A percentile compares a stretch with the other conserved stretches of the same genome.
phyloP scores from a whole-genome alignment of 2,888 invertebrate species.

The Laspeyria flexula region DNA sequence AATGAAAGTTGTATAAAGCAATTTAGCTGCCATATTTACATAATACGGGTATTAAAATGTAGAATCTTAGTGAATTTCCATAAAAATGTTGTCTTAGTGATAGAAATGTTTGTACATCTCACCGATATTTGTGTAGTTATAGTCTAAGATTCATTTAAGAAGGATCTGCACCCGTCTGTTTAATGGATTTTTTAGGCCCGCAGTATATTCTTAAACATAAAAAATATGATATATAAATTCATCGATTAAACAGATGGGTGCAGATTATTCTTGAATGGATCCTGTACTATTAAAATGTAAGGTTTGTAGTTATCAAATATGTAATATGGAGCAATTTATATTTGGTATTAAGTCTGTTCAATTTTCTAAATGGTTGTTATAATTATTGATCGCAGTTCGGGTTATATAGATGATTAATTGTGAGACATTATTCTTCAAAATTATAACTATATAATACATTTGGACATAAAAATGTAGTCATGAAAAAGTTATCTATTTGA shows the following conservation, averaged over 20 bases:
- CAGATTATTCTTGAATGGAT: too few species aligned
- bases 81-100: conserved; percentile 14
- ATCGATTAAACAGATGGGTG: too few species aligned
- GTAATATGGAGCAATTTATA: background rate
- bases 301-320: background rate
- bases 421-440: too few species aligned
- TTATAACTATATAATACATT: too few species aligned
- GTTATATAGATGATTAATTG: too few species aligned
- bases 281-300: too few species aligned
- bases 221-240: too few species aligned
- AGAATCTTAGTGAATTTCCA: conserved; percentile 39
- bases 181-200: too few species aligned
- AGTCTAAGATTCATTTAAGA: background rate
- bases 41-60: conserved; percentile 55
- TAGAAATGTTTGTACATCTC: conserved; percentile 36
- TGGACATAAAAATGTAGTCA: too few species aligned
- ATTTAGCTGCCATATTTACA: conserved; percentile 45
- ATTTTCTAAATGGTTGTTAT: background rate
- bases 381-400: background rate
- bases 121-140: conserved; percentile 37
- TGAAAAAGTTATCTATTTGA: too few species aligned
- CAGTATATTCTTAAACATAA: too few species aligned
- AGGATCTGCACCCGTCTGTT: too few species aligned
- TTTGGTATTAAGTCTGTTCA: background rate
- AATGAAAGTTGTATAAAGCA: conserved; percentile 15